These are phyloP conservation scores for Platyura marginata DNA, from an alignment of 1,140 invertebrate species.

Conservation along the genomic window DNA sequence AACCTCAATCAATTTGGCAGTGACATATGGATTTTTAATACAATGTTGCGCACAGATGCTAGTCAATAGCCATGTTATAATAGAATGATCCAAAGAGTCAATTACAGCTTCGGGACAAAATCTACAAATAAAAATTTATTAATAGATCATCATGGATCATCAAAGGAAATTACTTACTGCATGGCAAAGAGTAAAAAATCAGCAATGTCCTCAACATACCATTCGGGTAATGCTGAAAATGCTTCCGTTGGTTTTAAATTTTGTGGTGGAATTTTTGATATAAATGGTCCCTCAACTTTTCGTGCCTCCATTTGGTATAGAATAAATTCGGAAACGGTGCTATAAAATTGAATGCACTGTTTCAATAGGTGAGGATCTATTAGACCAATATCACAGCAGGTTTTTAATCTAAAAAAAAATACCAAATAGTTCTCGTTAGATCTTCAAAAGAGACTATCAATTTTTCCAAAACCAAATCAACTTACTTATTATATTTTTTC, in stretches of 20 bases:
- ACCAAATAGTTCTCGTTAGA: no score
- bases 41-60: constrained; percentile 78
- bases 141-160: no score
- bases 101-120: constrained; percentile 55
- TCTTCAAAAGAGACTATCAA: no score
- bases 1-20: constrained; percentile 88
- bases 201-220: constrained; percentile 88
- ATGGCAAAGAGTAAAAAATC: constrained; percentile 84
- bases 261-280: constrained; percentile 27
- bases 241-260: constrained; percentile 43
- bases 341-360: constrained; percentile 70
- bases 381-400: constrained; percentile 73
- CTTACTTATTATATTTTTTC: constrained; percentile 40
- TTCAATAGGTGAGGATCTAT: constrained; percentile 64
- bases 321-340: constrained; percentile 62
- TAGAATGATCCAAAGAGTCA: constrained; percentile 58
- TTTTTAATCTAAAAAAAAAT: constrained; percentile 42
- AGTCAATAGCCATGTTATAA: constrained; percentile 75
- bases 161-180: no score
- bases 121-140: no score
- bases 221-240: constrained; percentile 84
- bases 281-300: constrained; percentile 20
- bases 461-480: background rate
- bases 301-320: constrained; percentile 37
- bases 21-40: constrained; percentile 89